Percentiles rank a stretch among this genome's conserved stretches.
phyloP scores from a whole-genome alignment of 2,888 invertebrate species.

The Eutolmus rufibarbis region DNA sequence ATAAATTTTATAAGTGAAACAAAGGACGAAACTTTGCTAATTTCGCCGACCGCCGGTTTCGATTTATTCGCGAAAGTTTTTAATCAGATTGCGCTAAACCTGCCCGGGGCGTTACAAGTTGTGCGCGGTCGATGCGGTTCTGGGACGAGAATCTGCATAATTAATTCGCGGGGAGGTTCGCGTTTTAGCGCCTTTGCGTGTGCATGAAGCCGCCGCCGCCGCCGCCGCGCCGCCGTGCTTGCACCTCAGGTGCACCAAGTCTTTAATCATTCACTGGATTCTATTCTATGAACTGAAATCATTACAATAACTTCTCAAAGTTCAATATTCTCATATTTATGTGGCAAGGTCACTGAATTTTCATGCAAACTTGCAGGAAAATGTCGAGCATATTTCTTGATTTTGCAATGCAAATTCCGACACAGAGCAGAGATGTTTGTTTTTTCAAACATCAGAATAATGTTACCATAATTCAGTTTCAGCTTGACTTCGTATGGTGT shows the following conservation, averaged over 20 bases:
- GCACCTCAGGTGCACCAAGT: not conserved
- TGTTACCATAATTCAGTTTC: not conserved
- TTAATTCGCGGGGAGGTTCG: not conserved
- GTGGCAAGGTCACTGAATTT: not conserved
- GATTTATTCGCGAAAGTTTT: conserved; percentile 15
- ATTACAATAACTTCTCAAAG: not conserved
- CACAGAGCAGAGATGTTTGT: not conserved
- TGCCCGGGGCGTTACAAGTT: not conserved
- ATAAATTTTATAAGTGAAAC: conserved; percentile 9
- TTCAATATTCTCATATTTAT: not conserved
- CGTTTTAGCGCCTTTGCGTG: not conserved
- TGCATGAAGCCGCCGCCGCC: not conserved
- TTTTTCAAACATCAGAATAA: not conserved
- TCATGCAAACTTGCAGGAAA: not conserved
- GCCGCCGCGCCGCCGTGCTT: not conserved
- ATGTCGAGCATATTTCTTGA: not conserved
- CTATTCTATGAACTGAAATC: not conserved
- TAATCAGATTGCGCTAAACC: conserved; percentile 5
- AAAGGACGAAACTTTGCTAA: conserved; percentile 11
- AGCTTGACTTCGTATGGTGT: not conserved
- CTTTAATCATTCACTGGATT: not conserved
- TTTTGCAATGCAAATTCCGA: not conserved
- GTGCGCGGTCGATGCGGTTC: not conserved
- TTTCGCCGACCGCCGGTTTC: not conserved
- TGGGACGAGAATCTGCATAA: not conserved